A percentile compares a stretch with the other conserved stretches of the same genome.
phyloP scores from a whole-genome alignment of 2,113 vertebrate species.

The Nannobrachium achirus region DNA sequence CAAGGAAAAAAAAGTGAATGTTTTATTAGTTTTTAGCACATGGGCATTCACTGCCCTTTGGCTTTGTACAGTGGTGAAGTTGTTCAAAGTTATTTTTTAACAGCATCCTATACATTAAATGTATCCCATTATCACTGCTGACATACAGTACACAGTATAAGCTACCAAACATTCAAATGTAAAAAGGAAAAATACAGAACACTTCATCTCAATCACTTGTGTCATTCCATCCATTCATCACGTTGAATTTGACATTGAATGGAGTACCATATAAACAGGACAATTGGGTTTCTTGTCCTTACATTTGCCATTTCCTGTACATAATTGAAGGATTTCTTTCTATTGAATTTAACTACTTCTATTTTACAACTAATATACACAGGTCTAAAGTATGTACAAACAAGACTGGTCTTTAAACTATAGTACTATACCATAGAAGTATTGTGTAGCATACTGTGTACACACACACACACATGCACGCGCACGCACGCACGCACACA shows the following conservation, averaged over 20 bases:
- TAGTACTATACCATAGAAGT: slow-evolving; percentile 42
- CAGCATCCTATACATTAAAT: background rate
- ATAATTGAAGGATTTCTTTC: slow-evolving; percentile 58
- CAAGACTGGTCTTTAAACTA: slow-evolving; percentile 46
- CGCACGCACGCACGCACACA: slow-evolving; percentile 24
- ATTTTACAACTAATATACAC: slow-evolving; percentile 67
- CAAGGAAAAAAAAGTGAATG: too few relatives aligned
- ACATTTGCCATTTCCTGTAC: background rate
- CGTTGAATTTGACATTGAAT: background rate
- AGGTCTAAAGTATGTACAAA: slow-evolving; percentile 70
- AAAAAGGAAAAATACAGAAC: background rate
- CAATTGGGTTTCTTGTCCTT: slow-evolving; percentile 32
- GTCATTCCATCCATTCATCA: background rate
- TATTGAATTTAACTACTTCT: slow-evolving; percentile 61
- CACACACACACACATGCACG: slow-evolving; percentile 39
- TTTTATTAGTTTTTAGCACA: too few relatives aligned
- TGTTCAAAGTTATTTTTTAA: too few relatives aligned
- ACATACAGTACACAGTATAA: background rate
- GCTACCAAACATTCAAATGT: background rate
- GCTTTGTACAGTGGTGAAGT: too few relatives aligned
- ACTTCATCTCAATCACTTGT: background rate
- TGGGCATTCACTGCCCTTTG: too few relatives aligned
- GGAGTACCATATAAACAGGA: slow-evolving; percentile 11
- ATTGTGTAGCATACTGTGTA: background rate
- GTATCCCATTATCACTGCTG: background rate